phyloP scores from a whole-genome alignment of 1,140 invertebrate genomes.

The Drosophila tani region DNA sequence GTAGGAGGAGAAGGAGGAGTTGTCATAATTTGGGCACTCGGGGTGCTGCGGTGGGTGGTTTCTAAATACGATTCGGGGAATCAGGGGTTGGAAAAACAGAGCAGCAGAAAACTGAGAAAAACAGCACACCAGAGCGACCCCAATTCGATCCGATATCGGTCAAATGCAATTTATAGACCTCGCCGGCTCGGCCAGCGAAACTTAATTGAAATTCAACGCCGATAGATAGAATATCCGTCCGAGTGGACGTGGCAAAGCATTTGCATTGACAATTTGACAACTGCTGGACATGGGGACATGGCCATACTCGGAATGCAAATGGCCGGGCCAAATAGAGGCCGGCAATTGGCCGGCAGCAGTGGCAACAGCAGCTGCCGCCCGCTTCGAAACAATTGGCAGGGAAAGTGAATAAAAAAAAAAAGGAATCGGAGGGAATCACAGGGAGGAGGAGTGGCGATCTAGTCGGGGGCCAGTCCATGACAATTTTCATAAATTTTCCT shows the following conservation, averaged over 20 bases:
- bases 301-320: constrained; percentile 60
- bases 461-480: constrained; percentile 22
- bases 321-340: constrained; percentile 23
- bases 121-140: constrained; percentile 1
- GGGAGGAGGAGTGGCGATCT: not conserved
- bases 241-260: constrained; percentile 48
- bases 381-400: constrained; percentile 47
- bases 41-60: not conserved
- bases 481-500: constrained; percentile 81
- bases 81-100: constrained; percentile 9
- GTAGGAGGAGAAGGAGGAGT: constrained; percentile 2
- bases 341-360: constrained; percentile 42
- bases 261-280: constrained; percentile 76
- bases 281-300: constrained; percentile 44
- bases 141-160: constrained; percentile 31
- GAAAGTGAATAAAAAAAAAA: constrained; percentile 52
- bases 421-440: constrained; percentile 7
- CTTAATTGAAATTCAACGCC: constrained; percentile 51
- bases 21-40: constrained; percentile 30
- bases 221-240: constrained; percentile 55
- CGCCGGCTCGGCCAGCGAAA: constrained; percentile 8
- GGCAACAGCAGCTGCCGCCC: constrained; percentile 10
- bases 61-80: constrained; percentile 23
- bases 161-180: constrained; percentile 41
- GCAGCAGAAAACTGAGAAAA: not conserved